Conservation (phyloP, 2,888 invertebrate genomes). For the Megaustenia siamemsis region DNA sequence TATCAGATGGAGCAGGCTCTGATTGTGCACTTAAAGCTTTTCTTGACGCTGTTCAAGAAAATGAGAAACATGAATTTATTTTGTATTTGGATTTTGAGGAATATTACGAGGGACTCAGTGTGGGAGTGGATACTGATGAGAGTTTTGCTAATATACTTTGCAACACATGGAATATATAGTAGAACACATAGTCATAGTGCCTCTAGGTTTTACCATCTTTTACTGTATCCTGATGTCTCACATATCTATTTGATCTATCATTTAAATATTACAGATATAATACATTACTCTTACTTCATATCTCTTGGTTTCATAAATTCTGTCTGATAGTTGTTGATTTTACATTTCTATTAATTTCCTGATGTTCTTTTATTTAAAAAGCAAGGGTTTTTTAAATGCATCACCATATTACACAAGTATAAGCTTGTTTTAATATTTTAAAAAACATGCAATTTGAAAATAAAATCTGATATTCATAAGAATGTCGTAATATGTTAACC, state of each 20-base stretch:
- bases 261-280: no score
- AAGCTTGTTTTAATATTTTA: no score
- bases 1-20: constrained; percentile 36
- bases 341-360: no score
- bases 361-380: no score
- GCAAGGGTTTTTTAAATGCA: no score
- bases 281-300: background rate
- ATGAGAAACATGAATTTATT: constrained; percentile 68
- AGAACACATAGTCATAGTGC: background rate
- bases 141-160: constrained; percentile 76
- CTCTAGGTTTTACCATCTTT: background rate
- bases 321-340: background rate
- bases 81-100: constrained; percentile 77
- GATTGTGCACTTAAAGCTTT: constrained; percentile 70
- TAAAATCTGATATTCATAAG: no score
- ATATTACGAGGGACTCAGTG: constrained; percentile 78
- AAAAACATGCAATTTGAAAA: no score
- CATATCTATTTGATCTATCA: no score
- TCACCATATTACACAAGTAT: no score
- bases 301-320: background rate
- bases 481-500: no score
- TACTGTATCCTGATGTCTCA: no score
- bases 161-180: constrained; percentile 77
- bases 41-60: constrained; percentile 69
- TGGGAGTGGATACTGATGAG: constrained; percentile 73